Evolutionary conservation across 2,888 invertebrate genomes (phyloP).

Genomic region (Desoria tigrina): DNA sequence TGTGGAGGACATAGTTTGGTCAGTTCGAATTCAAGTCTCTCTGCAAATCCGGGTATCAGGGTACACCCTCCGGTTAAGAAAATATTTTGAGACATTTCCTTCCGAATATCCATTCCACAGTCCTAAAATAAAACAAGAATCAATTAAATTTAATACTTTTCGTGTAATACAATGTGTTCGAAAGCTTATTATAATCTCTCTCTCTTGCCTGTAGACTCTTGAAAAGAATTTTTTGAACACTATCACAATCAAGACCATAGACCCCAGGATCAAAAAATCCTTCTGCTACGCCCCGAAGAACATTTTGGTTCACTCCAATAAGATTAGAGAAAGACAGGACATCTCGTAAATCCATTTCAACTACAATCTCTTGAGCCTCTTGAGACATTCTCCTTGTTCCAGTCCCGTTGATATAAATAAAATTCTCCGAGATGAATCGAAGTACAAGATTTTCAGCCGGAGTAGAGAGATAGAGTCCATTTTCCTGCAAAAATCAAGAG

Average conservation of each 20-base stretch:
- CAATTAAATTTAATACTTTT: not conserved
- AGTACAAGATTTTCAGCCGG: constrained; percentile 53
- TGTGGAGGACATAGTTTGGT: constrained; percentile 61
- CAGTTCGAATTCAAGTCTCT: constrained; percentile 62
- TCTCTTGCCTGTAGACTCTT: constrained; percentile 59
- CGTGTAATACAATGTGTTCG: too few relatives aligned
- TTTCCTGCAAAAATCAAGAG: constrained; percentile 39
- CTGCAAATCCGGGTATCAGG: constrained; percentile 62
- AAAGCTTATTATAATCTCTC: too few relatives aligned
- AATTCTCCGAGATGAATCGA: constrained; percentile 53
- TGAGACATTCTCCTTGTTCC: constrained; percentile 48
- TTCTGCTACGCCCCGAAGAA: constrained; percentile 57
- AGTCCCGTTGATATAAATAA: constrained; percentile 48
- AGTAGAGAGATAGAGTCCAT: constrained; percentile 52
- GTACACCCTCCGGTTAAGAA: constrained; percentile 63
- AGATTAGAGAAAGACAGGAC: constrained; percentile 50
- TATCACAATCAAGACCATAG: constrained; percentile 64
- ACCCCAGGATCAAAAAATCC: constrained; percentile 62
- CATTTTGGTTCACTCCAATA: constrained; percentile 53
- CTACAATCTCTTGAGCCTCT: constrained; percentile 52
- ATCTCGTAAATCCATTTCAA: constrained; percentile 53
- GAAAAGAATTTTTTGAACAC: constrained; percentile 62
- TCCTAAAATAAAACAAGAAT: constrained; percentile 54
- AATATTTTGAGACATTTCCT: constrained; percentile 62
- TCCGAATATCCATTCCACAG: constrained; percentile 64